These are phyloP conservation scores for Lytechinus pictus DNA, from an alignment of 35 echinoderm and acorn worm species.

Conservation along the genomic window DNA sequence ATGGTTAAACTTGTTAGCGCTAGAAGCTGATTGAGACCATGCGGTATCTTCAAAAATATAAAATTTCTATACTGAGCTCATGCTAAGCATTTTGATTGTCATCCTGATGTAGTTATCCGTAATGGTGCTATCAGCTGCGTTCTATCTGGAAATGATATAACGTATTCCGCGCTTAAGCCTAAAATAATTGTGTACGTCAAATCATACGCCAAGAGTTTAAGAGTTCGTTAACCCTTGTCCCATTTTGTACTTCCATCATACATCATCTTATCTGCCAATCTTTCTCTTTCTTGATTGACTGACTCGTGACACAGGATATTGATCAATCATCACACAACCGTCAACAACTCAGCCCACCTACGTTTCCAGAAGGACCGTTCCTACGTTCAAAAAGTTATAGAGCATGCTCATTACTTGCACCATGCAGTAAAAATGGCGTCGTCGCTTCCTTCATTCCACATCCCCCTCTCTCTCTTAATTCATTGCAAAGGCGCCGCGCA, in stretches of 20 bases:
- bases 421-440: not conserved
- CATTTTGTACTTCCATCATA: not conserved
- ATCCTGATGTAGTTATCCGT: no score
- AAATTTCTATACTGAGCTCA: no score
- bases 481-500: no score
- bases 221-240: not conserved
- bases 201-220: not conserved
- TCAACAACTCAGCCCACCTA: conserved; percentile 8
- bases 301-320: conserved; percentile 17
- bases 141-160: no score
- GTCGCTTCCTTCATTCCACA: not conserved
- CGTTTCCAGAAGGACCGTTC: not conserved
- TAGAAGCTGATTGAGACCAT: no score
- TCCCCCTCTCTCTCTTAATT: not conserved
- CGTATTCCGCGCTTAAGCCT: no score
- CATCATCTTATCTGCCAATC: not conserved
- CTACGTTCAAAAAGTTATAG: not conserved
- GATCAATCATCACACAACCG: not conserved
- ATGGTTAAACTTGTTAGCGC: no score
- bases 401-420: not conserved
- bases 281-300: not conserved
- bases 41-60: no score
- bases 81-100: no score
- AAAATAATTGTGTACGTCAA: no score
- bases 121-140: no score